Percentiles rank a stretch among this genome's conserved stretches.
Conservation (phyloP, 2,888 invertebrate genomes). For the Sinelater perroti region DNA sequence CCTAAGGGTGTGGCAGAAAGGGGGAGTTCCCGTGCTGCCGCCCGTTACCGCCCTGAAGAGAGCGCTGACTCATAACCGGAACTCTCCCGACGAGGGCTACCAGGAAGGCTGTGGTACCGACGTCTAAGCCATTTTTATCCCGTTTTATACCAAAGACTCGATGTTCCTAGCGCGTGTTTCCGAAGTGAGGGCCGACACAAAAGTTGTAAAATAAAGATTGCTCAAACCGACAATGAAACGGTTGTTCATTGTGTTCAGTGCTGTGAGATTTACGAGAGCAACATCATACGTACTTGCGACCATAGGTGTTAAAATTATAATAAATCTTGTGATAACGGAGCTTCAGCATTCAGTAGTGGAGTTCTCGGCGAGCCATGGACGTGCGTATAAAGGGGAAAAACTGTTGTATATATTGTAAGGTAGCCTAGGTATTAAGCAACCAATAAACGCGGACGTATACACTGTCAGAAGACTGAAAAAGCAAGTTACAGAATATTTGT, state of each 20-base stretch:
- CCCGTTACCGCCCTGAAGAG: constrained; percentile 87
- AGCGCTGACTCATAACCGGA: constrained; percentile 82
- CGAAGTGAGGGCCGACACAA: constrained; percentile 19
- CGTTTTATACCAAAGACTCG: constrained; percentile 45
- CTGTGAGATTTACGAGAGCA: constrained; percentile 37
- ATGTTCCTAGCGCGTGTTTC: constrained; percentile 41
- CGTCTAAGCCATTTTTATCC: constrained; percentile 67
- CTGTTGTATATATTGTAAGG: constrained; percentile 46
- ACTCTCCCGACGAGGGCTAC: constrained; percentile 90
- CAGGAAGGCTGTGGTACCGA: constrained; percentile 94
- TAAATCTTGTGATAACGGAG: constrained; percentile 38
- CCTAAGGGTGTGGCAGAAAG: constrained; percentile 87
- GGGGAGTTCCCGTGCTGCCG: constrained; percentile 82
- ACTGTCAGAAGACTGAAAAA: constrained; percentile 57
- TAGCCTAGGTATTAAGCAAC: constrained; percentile 43
- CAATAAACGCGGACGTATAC: constrained; percentile 51
- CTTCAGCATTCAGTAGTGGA: constrained; percentile 33
- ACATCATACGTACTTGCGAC: constrained; percentile 23
- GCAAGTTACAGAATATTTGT: constrained; percentile 46
- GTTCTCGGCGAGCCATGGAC: constrained; percentile 34
- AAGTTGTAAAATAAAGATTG: constrained; percentile 21
- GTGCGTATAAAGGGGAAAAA: constrained; percentile 40
- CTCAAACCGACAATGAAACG: constrained; percentile 37
- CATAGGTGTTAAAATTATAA: constrained; percentile 36
- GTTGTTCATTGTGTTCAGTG: constrained; percentile 38